Evolutionary conservation across 2,888 invertebrate species (phyloP).

Genomic region (Nemapogon koenigi): DNA sequence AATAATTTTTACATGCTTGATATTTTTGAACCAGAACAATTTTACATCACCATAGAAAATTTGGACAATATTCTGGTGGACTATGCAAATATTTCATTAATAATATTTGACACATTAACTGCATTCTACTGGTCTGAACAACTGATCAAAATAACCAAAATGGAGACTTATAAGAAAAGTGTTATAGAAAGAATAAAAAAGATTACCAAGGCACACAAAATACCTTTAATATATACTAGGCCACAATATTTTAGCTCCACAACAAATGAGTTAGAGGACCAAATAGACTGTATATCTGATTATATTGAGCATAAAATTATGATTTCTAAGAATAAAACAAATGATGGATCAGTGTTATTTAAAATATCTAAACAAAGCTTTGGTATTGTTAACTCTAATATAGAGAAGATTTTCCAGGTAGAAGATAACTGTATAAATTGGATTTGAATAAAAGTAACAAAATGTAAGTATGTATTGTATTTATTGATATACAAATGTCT

Average conservation of each 20-base stretch:
- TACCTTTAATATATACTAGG: slow-evolving; percentile 57
- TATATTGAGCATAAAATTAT: slow-evolving; percentile 1
- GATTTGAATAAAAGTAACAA: too few species aligned
- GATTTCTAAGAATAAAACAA: background rate
- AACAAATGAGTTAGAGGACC: slow-evolving; percentile 24
- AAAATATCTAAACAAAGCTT: slow-evolving; percentile 4
- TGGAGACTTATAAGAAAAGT: slow-evolving; percentile 56
- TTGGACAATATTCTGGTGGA: slow-evolving; percentile 42
- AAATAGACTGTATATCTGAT: background rate
- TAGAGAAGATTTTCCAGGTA: too few species aligned
- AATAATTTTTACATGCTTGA: slow-evolving; percentile 34
- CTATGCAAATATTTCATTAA: slow-evolving; percentile 37
- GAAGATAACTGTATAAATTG: too few species aligned
- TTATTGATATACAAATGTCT: too few species aligned
- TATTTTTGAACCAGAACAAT: slow-evolving; percentile 44
- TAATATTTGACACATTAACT: slow-evolving; percentile 48
- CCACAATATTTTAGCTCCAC: slow-evolving; percentile 54
- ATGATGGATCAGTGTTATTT: background rate
- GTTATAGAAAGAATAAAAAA: slow-evolving; percentile 42
- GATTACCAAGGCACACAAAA: slow-evolving; percentile 51
- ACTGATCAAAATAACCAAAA: slow-evolving; percentile 43
- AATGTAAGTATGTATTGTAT: too few species aligned
- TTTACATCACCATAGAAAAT: slow-evolving; percentile 43
- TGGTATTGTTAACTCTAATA: background rate
- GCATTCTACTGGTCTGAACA: slow-evolving; percentile 64